Evolutionary conservation across 2,888 invertebrate species (phyloP).

Genomic region (Lycaena phlaeas): DNA sequence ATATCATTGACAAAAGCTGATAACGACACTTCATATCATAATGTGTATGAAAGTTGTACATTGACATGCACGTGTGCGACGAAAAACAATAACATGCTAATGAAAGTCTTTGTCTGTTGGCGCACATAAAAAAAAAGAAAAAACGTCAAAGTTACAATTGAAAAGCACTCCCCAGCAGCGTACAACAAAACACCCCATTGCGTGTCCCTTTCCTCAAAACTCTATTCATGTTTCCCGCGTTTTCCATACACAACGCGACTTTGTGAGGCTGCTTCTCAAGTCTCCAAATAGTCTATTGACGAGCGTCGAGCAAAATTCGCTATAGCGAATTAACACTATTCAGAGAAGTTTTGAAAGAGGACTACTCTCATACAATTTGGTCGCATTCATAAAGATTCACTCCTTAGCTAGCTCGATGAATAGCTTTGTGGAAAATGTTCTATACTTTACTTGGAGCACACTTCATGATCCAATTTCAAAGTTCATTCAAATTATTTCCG

Average conservation of each 20-base stretch:
- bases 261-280: constrained; percentile 55
- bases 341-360: constrained; percentile 71
- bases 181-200: constrained; percentile 36
- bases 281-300: constrained; percentile 69
- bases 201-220: constrained; percentile 41
- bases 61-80: neutral
- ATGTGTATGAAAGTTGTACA: no score
- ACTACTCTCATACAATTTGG: constrained; percentile 73
- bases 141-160: constrained; percentile 7
- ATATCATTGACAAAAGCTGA: no score
- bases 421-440: constrained; percentile 60
- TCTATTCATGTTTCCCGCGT: constrained; percentile 63
- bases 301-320: constrained; percentile 62
- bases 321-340: constrained; percentile 73
- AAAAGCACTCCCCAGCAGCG: constrained; percentile 9
- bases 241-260: constrained; percentile 69
- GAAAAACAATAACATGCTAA: constrained; percentile 7
- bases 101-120: constrained; percentile 4
- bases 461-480: constrained; percentile 37
- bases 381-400: constrained; percentile 72
- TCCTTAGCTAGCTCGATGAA: constrained; percentile 63
- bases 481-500: constrained; percentile 22
- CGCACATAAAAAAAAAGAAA: constrained; percentile 6
- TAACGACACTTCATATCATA: no score
- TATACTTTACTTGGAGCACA: constrained; percentile 45